These are phyloP conservation scores for Ceyx margarethae DNA, from an alignment of 2,113 vertebrate species.

Conservation along the genomic window DNA sequence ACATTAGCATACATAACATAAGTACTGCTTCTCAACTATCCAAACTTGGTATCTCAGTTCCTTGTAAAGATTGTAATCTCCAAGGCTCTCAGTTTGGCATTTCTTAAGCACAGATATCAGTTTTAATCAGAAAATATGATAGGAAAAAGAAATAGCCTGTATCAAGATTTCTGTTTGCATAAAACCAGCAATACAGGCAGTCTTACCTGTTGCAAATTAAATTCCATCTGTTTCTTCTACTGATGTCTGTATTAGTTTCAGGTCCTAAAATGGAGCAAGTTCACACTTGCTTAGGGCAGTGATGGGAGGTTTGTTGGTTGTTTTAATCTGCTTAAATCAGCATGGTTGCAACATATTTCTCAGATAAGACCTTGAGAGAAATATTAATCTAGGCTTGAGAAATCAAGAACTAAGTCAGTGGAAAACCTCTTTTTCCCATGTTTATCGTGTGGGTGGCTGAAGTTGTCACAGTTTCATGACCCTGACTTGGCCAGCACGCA, in stretches of 20 bases:
- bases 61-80: neutral
- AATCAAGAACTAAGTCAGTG: neutral
- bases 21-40: neutral
- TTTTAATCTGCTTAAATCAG: neutral
- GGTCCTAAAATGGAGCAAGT: neutral
- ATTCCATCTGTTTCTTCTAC: neutral
- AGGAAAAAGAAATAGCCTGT: neutral
- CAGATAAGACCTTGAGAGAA: neutral
- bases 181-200: neutral
- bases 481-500: neutral
- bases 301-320: neutral
- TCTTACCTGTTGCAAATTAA: neutral
- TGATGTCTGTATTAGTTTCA: neutral
- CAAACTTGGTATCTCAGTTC: neutral
- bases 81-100: neutral
- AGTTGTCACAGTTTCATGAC: accelerated
- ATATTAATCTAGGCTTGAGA: neutral
- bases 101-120: neutral
- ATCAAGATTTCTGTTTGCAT: neutral
- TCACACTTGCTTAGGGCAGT: neutral
- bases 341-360: neutral
- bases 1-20: neutral
- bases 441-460: neutral
- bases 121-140: neutral
- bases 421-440: neutral